Conservation (phyloP, 2,888 invertebrate species). For the Caenorhabditis sinica region DNA sequence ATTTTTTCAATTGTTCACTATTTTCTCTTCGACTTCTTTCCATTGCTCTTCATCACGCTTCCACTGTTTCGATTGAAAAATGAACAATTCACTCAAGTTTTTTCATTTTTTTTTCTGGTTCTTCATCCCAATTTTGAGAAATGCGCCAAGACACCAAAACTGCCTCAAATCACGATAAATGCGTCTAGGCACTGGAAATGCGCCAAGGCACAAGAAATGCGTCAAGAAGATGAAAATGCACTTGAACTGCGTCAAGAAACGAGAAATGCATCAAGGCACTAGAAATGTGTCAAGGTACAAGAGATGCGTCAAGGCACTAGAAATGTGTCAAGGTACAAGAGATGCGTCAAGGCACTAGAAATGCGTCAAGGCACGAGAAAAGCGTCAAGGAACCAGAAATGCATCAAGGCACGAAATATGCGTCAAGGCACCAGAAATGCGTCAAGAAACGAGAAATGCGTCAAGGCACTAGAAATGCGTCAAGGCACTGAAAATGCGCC, state of each 20-base stretch:
- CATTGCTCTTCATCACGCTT: no score
- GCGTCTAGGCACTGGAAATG: neutral
- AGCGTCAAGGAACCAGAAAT: neutral
- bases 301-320: neutral
- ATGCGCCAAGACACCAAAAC: neutral
- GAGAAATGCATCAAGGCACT: no score
- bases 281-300: no score
- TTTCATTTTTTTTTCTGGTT: no score
- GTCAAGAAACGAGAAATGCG: neutral
- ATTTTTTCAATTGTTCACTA: no score
- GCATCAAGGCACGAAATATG: neutral
- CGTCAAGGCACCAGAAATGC: neutral
- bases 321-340: neutral
- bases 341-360: neutral
- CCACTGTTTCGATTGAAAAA: no score
- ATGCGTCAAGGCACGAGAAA: neutral
- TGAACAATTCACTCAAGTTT: no score
- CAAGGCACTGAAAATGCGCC: no score
- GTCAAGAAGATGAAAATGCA: no score
- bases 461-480: neutral
- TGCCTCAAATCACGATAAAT: neutral
- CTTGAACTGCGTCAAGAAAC: neutral
- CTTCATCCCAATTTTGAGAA: no score
- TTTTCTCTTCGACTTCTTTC: no score
- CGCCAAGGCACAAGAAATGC: neutral